Conservation (phyloP, 2,888 invertebrate genomes). For the Eupelmus urozonus region DNA sequence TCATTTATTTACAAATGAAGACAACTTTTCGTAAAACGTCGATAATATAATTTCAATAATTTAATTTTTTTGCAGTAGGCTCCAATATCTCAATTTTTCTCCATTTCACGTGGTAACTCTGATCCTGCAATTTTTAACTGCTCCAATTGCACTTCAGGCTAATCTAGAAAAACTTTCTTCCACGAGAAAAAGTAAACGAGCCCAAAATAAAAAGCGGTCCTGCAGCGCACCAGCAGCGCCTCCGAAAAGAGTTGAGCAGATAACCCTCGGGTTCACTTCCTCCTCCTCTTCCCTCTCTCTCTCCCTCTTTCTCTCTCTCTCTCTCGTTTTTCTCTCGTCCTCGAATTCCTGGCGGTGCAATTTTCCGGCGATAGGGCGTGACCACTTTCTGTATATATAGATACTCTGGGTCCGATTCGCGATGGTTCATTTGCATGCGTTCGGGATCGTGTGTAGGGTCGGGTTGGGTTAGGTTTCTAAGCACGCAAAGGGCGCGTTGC, state of each 20-base stretch:
- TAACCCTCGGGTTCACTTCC: conserved; percentile 3
- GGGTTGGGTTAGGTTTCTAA: too few species aligned
- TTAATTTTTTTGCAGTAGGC: too few species aligned
- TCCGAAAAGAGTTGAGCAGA: neutral
- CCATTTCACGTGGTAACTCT: too few species aligned
- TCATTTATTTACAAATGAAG: too few species aligned
- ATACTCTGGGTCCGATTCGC: neutral
- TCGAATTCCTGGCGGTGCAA: conserved; percentile 34
- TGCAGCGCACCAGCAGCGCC: neutral
- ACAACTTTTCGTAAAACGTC: too few species aligned
- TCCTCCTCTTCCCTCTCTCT: neutral
- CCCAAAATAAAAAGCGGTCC: neutral
- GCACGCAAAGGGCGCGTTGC: too few species aligned
- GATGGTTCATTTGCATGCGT: neutral
- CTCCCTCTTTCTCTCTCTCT: neutral
- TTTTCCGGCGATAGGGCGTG: conserved; percentile 37
- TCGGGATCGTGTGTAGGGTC: too few species aligned
- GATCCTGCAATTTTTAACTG: too few species aligned
- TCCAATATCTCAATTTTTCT: too few species aligned
- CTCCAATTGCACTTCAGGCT: too few species aligned
- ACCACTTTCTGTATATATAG: neutral
- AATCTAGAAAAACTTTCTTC: neutral
- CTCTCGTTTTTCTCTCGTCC: neutral
- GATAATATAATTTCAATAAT: too few species aligned
- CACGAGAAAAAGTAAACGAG: neutral